Conservation (phyloP, 2,888 invertebrate species). For the Tolmerus cingulatus region DNA sequence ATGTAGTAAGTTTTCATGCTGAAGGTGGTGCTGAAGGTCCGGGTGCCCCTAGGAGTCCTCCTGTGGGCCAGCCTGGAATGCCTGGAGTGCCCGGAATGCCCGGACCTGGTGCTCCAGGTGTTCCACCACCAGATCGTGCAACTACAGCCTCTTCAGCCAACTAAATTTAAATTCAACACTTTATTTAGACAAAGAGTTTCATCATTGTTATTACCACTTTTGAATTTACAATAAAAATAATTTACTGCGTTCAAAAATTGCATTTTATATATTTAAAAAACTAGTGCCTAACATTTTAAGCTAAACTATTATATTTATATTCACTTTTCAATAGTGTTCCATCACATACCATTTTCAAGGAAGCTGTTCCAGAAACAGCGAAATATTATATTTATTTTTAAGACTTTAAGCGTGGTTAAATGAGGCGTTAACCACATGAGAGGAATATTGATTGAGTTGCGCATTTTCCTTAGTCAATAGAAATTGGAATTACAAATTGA, state of each 20-base stretch:
- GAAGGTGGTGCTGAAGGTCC: neutral
- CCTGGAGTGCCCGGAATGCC: neutral
- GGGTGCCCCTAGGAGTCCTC: neutral
- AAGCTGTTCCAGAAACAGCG: too few species aligned
- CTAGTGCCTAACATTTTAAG: too few species aligned
- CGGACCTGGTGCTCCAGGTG: neutral
- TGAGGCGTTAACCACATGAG: too few species aligned
- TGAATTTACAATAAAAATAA: neutral
- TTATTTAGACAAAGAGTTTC: neutral
- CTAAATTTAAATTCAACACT: neutral
- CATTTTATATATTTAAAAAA: neutral
- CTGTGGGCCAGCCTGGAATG: neutral
- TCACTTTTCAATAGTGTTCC: too few species aligned
- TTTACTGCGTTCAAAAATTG: neutral
- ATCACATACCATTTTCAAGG: too few species aligned
- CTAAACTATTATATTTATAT: too few species aligned
- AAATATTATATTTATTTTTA: too few species aligned
- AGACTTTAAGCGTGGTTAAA: too few species aligned
- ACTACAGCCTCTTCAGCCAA: neutral
- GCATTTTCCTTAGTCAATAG: too few species aligned
- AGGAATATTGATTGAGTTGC: too few species aligned
- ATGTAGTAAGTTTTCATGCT: neutral
- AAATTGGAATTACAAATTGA: too few species aligned
- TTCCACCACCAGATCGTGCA: neutral
- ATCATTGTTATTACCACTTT: neutral